Conservation (phyloP, 2,113 vertebrate genomes). For the Potamarius usumacintae region DNA sequence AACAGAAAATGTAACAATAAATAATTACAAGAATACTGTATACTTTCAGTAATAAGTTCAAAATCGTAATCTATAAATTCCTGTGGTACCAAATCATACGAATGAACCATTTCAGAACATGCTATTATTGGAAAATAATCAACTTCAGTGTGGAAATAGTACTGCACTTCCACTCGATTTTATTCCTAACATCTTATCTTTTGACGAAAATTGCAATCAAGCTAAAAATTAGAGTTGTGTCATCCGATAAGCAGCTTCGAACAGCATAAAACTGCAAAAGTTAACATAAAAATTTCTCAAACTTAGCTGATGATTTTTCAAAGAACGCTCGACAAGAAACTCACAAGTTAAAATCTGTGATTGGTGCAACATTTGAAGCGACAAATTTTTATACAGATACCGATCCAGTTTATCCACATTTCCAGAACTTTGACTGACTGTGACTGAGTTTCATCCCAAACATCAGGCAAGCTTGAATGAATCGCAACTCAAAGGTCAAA, state of each 20-base stretch:
- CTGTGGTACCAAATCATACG: background rate
- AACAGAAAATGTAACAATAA: background rate
- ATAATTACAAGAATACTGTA: background rate
- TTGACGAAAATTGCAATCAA: background rate
- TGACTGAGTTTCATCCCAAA: background rate
- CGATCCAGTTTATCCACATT: background rate
- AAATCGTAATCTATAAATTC: background rate
- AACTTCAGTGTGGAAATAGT: no score
- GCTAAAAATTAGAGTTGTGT: background rate
- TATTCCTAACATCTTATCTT: background rate
- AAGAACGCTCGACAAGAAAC: background rate
- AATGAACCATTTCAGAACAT: background rate
- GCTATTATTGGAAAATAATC: background rate
- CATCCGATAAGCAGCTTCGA: background rate
- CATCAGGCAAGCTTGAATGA: background rate
- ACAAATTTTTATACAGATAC: background rate
- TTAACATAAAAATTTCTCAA: background rate
- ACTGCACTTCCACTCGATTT: no score
- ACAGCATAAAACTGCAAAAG: background rate
- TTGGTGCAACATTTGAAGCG: background rate
- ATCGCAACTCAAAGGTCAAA: background rate
- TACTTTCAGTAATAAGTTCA: background rate
- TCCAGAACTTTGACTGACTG: background rate
- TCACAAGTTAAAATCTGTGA: background rate
- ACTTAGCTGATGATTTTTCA: background rate